Evolutionary conservation across 2,888 invertebrate species (phyloP), one percentile per base, ranked within the genome.

Genomic region (Drepana falcataria): DNA sequence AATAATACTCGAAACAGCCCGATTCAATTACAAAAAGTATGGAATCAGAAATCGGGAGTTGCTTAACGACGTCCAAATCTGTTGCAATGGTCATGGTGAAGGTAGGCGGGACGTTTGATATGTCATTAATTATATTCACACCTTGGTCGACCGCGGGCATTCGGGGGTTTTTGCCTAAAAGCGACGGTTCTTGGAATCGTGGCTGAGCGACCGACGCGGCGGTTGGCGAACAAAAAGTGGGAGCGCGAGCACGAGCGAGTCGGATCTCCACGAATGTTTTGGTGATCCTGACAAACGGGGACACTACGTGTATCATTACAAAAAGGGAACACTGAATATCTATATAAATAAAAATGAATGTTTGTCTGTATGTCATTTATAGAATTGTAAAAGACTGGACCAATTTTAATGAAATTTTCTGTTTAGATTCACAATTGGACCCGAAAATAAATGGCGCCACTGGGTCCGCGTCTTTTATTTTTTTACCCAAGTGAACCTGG

Each of bases 51-150:
- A 65, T 53, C 58, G 49, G 57, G 59, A 60, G 63, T 65, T 55
- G 60, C 58, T 64, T 74, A 77, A 75, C 68, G 68, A 77, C 73
- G 75, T 68, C 73, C 71, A 76, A 80, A 77, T 75, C 69, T 65
- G 77, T 67, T 59, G 69, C 66, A 66, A 64, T 65, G 65, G 61
- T 59, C 61, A 64, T 66, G 58, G 60, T 69, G 73, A 64, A 59
- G 63, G 75, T 63, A 73, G 79, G 79, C 83, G 83, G 83, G 59
- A 65, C 77, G 77, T 87, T 88, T 88, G 87, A 87, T 83, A 77
- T 68, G 76, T 80, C 83, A 88, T 90, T 85, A 85, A 88, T 90
- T 89, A 87, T 79, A 85, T 89, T 90, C 87, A 90, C 90, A 89
- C 90, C 89, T 89, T 75, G 65, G 79, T 69, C 72, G 77, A 75